Conservation (phyloP, 2,888 invertebrate genomes). For the Chymomyza fuscimana region DNA sequence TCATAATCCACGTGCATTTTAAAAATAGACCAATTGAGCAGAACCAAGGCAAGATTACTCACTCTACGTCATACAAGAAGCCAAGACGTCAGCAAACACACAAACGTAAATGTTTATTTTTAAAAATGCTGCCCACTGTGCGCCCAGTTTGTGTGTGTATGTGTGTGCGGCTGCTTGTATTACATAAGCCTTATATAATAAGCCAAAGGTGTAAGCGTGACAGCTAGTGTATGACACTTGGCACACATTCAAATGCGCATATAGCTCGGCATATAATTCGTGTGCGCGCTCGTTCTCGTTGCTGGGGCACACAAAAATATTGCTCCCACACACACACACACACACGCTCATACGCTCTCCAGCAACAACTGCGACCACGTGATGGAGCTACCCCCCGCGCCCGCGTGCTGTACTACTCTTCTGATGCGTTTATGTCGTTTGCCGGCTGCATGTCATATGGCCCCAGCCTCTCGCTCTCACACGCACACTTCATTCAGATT, state of each 20-base stretch:
- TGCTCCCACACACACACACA: constrained; percentile 14
- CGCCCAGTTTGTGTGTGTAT: constrained; percentile 42
- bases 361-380: constrained; percentile 39
- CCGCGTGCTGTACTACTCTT: neutral
- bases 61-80: constrained; percentile 19
- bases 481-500: neutral
- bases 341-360: neutral
- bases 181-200: constrained; percentile 75
- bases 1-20: constrained; percentile 9
- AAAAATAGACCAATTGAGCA: constrained; percentile 51
- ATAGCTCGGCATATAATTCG: neutral
- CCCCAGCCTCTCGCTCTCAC: constrained; percentile 16
- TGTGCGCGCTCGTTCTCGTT: neutral
- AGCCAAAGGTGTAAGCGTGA: constrained; percentile 51
- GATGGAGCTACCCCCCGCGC: constrained; percentile 29
- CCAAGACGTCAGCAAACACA: constrained; percentile 1
- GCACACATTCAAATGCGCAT: constrained; percentile 24
- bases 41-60: constrained; percentile 46
- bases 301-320: neutral
- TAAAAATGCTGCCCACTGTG: constrained; percentile 53
- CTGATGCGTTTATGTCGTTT: neutral
- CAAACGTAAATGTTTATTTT: constrained; percentile 3
- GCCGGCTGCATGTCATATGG: neutral
- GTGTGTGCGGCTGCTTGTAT: constrained; percentile 36
- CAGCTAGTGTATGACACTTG: constrained; percentile 24